phyloP scores from a whole-genome alignment of 1,140 invertebrate genomes.

The Colletes gigas region DNA sequence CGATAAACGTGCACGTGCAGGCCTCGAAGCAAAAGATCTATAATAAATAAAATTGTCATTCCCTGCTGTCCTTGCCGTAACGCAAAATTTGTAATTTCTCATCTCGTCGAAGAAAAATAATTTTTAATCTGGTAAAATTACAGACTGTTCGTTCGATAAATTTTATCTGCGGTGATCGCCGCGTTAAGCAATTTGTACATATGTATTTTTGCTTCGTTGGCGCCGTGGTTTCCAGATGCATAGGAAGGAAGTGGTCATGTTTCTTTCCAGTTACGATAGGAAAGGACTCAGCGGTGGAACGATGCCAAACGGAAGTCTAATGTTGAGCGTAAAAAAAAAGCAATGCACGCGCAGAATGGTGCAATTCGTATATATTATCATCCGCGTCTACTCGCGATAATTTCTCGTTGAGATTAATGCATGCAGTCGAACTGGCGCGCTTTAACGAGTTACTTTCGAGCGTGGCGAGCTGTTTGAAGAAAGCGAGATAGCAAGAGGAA shows the following conservation, averaged over 20 bases:
- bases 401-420: background rate
- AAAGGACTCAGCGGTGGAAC: conserved; percentile 7
- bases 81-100: background rate
- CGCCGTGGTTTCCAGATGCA: conserved; percentile 1
- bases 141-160: background rate
- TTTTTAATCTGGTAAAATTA: background rate
- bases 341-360: background rate
- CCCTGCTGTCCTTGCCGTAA: no score
- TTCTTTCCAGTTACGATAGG: conserved; percentile 19
- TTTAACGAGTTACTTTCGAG: background rate
- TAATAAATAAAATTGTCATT: no score
- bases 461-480: no score
- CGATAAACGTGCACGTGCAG: no score
- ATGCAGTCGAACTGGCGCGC: no score
- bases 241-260: conserved; percentile 29
- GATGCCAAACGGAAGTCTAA: conserved; percentile 7
- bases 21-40: no score
- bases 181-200: background rate
- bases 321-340: background rate
- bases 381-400: background rate
- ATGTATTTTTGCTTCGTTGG: background rate
- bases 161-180: background rate
- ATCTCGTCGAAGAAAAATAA: background rate
- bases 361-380: background rate
- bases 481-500: no score